Evolutionary conservation across 2,797 vertebrate species (phyloP).

Genomic region (Rhinella marina): DNA sequence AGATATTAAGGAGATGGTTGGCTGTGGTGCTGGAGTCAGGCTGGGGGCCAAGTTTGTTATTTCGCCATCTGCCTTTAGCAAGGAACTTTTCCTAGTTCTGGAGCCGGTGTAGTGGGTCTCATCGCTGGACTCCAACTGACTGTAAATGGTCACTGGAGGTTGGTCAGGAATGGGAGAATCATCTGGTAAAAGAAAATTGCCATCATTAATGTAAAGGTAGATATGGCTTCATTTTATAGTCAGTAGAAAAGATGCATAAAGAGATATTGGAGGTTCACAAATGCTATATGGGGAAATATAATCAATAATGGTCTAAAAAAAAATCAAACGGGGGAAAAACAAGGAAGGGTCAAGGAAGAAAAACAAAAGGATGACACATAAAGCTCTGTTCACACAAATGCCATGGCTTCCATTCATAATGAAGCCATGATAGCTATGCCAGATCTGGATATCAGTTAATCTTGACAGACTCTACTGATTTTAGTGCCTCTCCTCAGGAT

Average conservation of each 20-base stretch:
- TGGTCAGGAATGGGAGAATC: constrained; percentile 76
- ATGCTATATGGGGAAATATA: neutral
- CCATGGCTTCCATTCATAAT: neutral
- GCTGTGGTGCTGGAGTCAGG: constrained; percentile 91
- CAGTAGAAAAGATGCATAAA: neutral
- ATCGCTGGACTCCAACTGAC: constrained; percentile 65
- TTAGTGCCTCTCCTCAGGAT: neutral
- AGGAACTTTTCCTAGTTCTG: constrained; percentile 66
- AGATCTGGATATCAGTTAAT: neutral
- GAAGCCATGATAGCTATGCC: neutral
- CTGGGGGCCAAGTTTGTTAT: constrained; percentile 86
- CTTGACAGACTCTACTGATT: neutral
- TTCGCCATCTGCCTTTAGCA: constrained; percentile 68
- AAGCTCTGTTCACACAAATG: neutral
- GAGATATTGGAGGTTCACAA: neutral
- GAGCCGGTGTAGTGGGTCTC: constrained; percentile 64
- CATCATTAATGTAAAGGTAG: neutral
- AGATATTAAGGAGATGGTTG: constrained; percentile 91
- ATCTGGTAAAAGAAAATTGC: constrained; percentile 68
- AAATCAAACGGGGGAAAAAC: neutral
- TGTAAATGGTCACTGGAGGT: constrained; percentile 71
- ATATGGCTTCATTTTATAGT: neutral
- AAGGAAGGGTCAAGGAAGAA: neutral
- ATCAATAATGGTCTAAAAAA: neutral
- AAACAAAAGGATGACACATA: neutral